phyloP scores from a whole-genome alignment of 2,797 vertebrate species.

The Gymnocypris eckloni region DNA sequence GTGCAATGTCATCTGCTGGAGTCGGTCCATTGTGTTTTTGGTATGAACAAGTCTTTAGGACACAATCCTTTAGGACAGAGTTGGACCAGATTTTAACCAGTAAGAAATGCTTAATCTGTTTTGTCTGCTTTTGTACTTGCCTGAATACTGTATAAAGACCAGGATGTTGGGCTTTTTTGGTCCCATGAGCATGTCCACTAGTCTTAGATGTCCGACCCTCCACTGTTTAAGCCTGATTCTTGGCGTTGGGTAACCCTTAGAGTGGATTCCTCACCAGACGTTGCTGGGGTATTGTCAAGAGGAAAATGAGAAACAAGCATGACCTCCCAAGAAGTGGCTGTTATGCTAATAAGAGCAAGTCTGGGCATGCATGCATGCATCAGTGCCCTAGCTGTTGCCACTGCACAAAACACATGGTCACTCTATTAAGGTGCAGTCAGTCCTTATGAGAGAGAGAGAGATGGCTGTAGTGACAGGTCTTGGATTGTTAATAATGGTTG shows the following conservation, averaged over 20 bases:
- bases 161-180: constrained; percentile 17
- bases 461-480: constrained; percentile 19
- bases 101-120: constrained; percentile 6
- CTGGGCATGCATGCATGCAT: constrained; percentile 54
- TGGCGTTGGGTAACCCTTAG: constrained; percentile 51
- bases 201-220: constrained; percentile 23
- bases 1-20: no score
- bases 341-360: constrained; percentile 59
- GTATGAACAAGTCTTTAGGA: background rate
- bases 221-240: constrained; percentile 50
- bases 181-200: background rate
- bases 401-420: constrained; percentile 43
- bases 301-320: no score
- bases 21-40: no score
- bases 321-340: constrained; percentile 58
- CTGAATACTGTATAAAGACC: background rate
- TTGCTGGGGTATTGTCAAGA: no score
- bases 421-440: constrained; percentile 40
- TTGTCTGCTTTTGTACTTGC: constrained; percentile 9
- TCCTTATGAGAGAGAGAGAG: constrained; percentile 13
- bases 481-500: constrained; percentile 34
- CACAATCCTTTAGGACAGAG: background rate
- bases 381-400: constrained; percentile 32
- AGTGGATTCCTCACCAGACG: constrained; percentile 59
- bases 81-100: background rate